Conservation (phyloP, 2,888 invertebrate species). For the Brassicogethes aeneus region DNA sequence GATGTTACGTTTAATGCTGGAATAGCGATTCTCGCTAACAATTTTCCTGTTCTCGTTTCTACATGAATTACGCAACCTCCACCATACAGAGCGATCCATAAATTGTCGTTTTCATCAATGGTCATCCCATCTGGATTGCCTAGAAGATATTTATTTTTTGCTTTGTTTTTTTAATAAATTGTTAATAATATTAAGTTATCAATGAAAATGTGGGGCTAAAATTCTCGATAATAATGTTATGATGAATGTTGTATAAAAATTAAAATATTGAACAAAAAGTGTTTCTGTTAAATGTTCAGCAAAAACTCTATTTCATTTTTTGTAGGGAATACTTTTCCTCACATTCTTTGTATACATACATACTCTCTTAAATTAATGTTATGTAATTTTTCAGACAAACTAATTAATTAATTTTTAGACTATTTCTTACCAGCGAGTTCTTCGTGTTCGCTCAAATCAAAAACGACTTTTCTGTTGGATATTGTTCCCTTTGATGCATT, state of each 20-base stretch:
- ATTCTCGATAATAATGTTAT: no score
- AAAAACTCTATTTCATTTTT: no score
- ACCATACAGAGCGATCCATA: constrained; percentile 64
- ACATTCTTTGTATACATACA: no score
- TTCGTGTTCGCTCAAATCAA: constrained; percentile 16
- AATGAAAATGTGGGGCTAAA: no score
- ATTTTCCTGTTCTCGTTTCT: constrained; percentile 39
- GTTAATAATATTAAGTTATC: no score
- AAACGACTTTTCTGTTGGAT: constrained; percentile 24
- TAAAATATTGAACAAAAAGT: no score
- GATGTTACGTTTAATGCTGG: constrained; percentile 53
- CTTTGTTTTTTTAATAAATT: no score
- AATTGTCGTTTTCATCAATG: constrained; percentile 64
- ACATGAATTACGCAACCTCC: constrained; percentile 54
- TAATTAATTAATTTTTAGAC: background rate
- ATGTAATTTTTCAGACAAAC: no score
- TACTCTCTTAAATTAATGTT: no score
- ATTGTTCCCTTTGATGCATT: constrained; percentile 49
- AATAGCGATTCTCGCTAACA: constrained; percentile 40
- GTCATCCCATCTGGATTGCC: constrained; percentile 51
- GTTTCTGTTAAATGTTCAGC: no score
- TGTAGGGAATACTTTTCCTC: no score
- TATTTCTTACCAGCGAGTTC: constrained; percentile 10
- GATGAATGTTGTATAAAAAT: no score
- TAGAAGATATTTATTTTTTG: background rate